Conservation (phyloP, 2,797 vertebrate genomes). For the Aphelocoma californica region DNA sequence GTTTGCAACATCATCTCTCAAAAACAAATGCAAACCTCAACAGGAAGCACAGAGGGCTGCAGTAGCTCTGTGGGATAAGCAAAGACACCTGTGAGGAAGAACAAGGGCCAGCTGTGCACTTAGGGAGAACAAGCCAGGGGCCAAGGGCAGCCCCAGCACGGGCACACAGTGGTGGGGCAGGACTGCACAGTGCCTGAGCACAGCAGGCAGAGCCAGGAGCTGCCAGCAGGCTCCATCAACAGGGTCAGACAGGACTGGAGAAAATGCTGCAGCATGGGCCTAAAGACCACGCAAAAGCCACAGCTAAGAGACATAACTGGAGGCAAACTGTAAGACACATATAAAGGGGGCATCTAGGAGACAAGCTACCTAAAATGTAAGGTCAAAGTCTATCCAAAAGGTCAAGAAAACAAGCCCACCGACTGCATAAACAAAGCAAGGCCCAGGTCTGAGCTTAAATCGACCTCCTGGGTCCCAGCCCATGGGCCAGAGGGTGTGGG, state of each 20-base stretch:
- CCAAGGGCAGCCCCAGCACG: background rate
- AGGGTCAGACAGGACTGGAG: background rate
- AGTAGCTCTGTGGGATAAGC: background rate
- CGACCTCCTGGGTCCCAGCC: background rate
- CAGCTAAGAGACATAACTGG: accelerated
- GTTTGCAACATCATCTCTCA: background rate
- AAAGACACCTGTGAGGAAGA: background rate
- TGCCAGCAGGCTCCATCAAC: background rate
- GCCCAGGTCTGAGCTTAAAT: background rate
- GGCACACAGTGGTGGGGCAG: background rate
- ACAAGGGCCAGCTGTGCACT: background rate
- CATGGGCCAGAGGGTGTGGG: background rate
- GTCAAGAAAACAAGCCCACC: accelerated
- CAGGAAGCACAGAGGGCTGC: accelerated
- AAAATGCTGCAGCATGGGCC: background rate
- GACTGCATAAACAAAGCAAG: background rate
- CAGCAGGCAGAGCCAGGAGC: background rate
- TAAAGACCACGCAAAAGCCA: background rate
- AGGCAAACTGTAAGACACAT: accelerated
- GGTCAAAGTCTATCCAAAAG: background rate
- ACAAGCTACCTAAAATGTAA: background rate
- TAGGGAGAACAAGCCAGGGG: background rate
- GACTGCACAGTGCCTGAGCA: background rate
- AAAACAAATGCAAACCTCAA: background rate
- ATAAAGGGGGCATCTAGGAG: background rate